phyloP scores from a whole-genome alignment of 2,888 invertebrate genomes.

The Lucinisca nassula region DNA sequence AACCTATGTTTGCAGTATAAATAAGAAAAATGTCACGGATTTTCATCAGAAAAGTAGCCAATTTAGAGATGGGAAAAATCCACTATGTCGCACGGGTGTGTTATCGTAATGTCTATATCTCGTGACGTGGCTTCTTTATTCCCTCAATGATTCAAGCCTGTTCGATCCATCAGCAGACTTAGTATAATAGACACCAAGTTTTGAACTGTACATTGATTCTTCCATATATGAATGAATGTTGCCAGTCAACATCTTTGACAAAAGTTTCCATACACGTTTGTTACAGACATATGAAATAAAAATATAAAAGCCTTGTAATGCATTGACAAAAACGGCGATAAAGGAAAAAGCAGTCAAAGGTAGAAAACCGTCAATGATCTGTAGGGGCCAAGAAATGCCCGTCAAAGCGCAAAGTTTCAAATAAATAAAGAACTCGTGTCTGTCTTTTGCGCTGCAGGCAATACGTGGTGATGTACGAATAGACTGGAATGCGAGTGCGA shows the following conservation, averaged over 20 bases:
- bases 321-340: constrained; percentile 72
- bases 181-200: no score
- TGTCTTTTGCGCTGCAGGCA: constrained; percentile 44
- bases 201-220: no score
- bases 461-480: constrained; percentile 53
- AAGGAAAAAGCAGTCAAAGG: constrained; percentile 69
- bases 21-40: no score
- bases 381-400: constrained; percentile 79
- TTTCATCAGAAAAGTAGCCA: no score
- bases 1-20: no score
- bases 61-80: no score
- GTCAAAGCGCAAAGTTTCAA: constrained; percentile 75
- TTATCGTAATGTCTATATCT: no score
- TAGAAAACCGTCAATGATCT: constrained; percentile 73
- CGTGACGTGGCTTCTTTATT: no score
- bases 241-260: neutral
- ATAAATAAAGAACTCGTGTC: constrained; percentile 71
- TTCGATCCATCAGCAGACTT: no score
- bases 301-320: constrained; percentile 76
- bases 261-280: constrained; percentile 68
- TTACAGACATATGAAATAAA: constrained; percentile 75
- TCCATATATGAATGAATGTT: no score
- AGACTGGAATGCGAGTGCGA: constrained; percentile 61
- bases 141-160: no score
- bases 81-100: no score